Evolutionary conservation across 64 coral and sea anemone genomes (phyloP).

Genomic region (Stichodactyla mertensii): DNA sequence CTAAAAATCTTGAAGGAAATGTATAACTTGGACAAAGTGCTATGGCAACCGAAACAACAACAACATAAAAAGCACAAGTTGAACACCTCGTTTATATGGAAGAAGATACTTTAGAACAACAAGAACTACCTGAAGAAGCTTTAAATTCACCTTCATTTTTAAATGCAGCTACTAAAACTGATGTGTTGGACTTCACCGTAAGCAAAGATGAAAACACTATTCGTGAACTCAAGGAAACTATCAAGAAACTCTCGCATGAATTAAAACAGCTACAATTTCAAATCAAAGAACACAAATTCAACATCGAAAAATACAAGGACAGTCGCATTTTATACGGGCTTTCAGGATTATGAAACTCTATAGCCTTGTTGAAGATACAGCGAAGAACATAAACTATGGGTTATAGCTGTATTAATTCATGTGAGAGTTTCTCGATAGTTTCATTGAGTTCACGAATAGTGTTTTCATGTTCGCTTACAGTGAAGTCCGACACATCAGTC

Average conservation of each 20-base stretch:
- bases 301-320: neutral
- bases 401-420: slow-evolving; percentile 31
- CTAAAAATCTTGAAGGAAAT: no score
- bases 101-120: no score
- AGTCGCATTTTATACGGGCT: slow-evolving; percentile 33
- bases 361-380: slow-evolving; percentile 42
- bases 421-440: slow-evolving; percentile 17
- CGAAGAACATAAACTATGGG: slow-evolving; percentile 49
- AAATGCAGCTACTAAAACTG: slow-evolving; percentile 43
- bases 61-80: no score
- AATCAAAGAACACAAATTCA: neutral
- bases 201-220: slow-evolving; percentile 44
- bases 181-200: slow-evolving; percentile 30
- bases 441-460: no score
- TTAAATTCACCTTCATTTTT: slow-evolving; percentile 22
- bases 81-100: no score
- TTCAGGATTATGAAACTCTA: slow-evolving; percentile 42
- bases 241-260: slow-evolving; percentile 19
- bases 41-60: no score
- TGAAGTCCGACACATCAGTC: no score
- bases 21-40: no score
- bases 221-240: slow-evolving; percentile 44
- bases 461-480: no score
- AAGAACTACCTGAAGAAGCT: neutral
- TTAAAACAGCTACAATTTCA: neutral